Percentiles rank a stretch among this genome's conserved stretches.
phyloP scores from a whole-genome alignment of 2,888 invertebrate genomes.

The Dione juno region DNA sequence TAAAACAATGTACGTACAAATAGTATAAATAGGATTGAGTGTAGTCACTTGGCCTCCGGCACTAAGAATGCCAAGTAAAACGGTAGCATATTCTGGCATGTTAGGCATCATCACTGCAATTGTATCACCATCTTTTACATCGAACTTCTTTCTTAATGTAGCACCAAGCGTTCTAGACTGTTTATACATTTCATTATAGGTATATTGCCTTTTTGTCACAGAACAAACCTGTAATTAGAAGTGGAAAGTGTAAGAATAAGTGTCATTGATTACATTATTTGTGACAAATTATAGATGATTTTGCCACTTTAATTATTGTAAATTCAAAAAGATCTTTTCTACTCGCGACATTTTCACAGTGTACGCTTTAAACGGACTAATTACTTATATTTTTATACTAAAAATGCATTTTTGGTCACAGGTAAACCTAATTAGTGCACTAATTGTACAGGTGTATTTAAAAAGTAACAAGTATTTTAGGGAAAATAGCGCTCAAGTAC shows the following conservation, averaged over 20 bases:
- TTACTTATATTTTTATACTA: too few relatives aligned
- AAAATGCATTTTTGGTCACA: too few relatives aligned
- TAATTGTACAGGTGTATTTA: too few relatives aligned
- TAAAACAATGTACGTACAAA: conserved; percentile 56
- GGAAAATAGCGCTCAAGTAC: too few relatives aligned
- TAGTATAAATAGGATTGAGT: conserved; percentile 86
- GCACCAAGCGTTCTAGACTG: conserved; percentile 81
- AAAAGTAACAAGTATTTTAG: too few relatives aligned
- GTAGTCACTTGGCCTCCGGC: conserved; percentile 86
- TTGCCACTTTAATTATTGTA: too few relatives aligned
- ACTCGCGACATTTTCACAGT: too few relatives aligned
- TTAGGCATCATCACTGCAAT: conserved; percentile 87
- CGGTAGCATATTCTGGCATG: conserved; percentile 86
- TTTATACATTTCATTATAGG: conserved; percentile 68
- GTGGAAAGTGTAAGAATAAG: not conserved
- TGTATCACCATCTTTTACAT: conserved; percentile 83
- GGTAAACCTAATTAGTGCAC: too few relatives aligned
- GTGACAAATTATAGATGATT: too few relatives aligned
- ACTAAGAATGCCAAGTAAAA: conserved; percentile 82
- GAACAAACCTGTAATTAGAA: conserved; percentile 49
- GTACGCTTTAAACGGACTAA: too few relatives aligned
- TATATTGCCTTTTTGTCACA: conserved; percentile 50
- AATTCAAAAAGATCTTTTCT: too few relatives aligned
- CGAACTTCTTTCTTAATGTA: conserved; percentile 82
- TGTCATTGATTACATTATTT: not conserved